Percentiles rank a stretch among this genome's conserved stretches.
phyloP scores from a whole-genome alignment of 2,797 vertebrate genomes.

The Hydrolagus colliei region DNA sequence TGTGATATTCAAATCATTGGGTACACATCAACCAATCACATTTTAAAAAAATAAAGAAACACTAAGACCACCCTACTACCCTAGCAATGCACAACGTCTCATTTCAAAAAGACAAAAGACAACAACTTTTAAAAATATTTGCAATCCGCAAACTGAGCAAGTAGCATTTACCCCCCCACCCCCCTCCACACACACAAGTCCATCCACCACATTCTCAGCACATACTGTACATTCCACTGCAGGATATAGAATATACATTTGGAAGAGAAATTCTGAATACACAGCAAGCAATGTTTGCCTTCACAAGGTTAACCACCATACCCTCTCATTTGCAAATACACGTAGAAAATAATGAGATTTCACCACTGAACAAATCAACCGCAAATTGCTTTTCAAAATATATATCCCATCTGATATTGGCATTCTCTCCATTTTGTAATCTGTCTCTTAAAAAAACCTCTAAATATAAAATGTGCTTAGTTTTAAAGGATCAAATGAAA shows the following conservation, averaged over 20 bases:
- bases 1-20: neutral
- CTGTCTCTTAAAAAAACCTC: neutral
- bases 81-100: neutral
- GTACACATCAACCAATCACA: neutral
- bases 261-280: too few species aligned
- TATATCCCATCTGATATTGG: neutral
- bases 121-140: neutral
- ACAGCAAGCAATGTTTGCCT: neutral
- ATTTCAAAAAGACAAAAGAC: neutral
- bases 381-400: neutral
- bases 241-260: neutral
- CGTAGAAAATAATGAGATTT: neutral
- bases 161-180: neutral
- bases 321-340: neutral
- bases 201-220: neutral
- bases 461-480: too few species aligned
- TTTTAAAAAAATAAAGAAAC: neutral
- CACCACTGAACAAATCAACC: neutral
- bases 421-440: slow-evolving; percentile 20
- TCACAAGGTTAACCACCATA: neutral
- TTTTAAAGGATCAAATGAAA: too few species aligned
- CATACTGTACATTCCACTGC: neutral
- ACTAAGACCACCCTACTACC: too few species aligned
- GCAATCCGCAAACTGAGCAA: neutral
- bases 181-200: neutral